phyloP scores from a whole-genome alignment of 2,113 vertebrate species.

The Oceanodroma tethys region DNA sequence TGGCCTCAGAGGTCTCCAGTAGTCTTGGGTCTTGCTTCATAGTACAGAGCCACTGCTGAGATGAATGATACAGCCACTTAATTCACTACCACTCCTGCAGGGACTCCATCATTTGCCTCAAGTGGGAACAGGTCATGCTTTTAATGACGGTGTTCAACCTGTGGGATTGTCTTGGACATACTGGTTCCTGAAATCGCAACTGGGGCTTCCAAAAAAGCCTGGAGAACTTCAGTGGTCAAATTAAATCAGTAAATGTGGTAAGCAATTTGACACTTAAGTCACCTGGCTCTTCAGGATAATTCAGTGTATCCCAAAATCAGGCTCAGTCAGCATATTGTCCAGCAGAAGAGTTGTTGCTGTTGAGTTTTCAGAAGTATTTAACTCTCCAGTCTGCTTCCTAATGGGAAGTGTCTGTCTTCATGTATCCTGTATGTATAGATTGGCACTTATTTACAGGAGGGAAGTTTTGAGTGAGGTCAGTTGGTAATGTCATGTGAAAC shows the following conservation, averaged over 20 bases:
- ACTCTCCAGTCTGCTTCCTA: neutral
- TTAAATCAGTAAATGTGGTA: neutral
- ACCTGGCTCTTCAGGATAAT: neutral
- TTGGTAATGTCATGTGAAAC: neutral
- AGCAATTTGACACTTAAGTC: neutral
- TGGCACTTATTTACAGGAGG: neutral
- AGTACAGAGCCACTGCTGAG: neutral
- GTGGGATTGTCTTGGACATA: neutral
- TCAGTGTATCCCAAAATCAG: neutral
- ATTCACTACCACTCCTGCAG: neutral
- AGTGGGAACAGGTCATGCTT: constrained; percentile 6
- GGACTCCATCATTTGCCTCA: neutral
- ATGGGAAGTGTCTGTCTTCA: neutral
- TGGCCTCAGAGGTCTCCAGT: neutral
- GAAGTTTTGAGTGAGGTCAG: neutral
- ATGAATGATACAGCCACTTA: neutral
- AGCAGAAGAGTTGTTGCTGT: neutral
- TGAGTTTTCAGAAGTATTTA: neutral
- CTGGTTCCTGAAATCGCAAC: neutral
- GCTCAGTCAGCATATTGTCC: neutral
- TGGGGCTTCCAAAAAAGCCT: neutral
- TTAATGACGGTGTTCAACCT: constrained; percentile 12
- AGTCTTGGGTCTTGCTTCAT: neutral
- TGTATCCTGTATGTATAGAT: neutral
- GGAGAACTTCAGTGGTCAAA: constrained; percentile 31